Evolutionary conservation across 2,113 vertebrate species (phyloP), one percentile per base, ranked within the genome.

Genomic region (Halichoerus grypus): DNA sequence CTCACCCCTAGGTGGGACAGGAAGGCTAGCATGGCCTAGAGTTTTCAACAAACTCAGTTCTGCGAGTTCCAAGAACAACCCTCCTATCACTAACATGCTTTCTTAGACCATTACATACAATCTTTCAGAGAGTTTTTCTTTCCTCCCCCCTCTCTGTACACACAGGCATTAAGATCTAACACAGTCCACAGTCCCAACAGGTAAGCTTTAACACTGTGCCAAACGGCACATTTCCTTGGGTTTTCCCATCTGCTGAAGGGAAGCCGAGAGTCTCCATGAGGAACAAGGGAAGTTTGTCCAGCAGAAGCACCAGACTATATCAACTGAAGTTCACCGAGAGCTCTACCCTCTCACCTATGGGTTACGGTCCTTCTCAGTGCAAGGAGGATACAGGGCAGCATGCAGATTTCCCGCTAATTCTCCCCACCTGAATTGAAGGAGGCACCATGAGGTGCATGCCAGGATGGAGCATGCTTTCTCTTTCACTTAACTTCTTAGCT

Each of bases 401-500:
- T 0, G 8, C 7, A 19, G 42, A 11, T 12, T 0, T n/a, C 57
- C 19, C 21, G 0, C 33, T 31, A 18, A 11, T 28, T 22, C 10
- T 6, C 49, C 19, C 3, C 6, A 2, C 5, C 42, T 24, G 39
- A 39, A 15, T 1, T 3, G 7, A 21, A 26, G 36, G 22, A n/a
- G 18, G 33, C 15, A 65, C 24, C 28, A 3, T 0, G 13, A 74
- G 22, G 26, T 1, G 11, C 24, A 2, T 21, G 53, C 53, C 22
- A 5, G 42, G 14, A 57, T 4, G 10, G 18, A 14, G 15, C 24
- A 2, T 0, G 0, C 26, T 18, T 22, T 16, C 28, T 11, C 16
- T 36, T 24, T 4, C 65, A 0, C 3, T 1, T 1, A 1, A 2
- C 4, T 1, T 7, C 18, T 36, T 4, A 1, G 31, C 12, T 4